These are phyloP conservation scores for Scytalopus superciliaris DNA, from an alignment of 2,113 vertebrate genomes.

Conservation along the genomic window DNA sequence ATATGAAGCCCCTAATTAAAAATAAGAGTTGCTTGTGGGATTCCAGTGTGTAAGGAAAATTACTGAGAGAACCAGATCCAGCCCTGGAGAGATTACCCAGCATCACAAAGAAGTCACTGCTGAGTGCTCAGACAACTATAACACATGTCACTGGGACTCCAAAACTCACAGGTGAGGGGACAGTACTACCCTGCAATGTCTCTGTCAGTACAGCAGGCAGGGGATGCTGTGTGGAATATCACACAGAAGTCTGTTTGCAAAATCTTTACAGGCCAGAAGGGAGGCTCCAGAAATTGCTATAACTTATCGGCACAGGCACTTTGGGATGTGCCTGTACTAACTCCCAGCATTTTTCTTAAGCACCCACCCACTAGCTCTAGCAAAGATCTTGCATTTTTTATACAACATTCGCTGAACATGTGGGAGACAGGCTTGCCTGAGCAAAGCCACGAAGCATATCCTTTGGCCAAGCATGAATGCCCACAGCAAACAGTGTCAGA, in stretches of 20 bases:
- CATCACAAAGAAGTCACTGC: background rate
- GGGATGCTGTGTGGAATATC: background rate
- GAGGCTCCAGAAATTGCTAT: background rate
- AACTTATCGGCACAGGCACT: background rate
- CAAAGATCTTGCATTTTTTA: background rate
- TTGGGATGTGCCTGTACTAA: background rate
- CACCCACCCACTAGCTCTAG: background rate
- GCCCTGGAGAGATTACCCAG: slow-evolving; percentile 20
- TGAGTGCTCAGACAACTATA: background rate
- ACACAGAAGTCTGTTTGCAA: background rate
- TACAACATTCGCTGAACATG: fast-evolving
- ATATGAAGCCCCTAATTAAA: slow-evolving; percentile 11
- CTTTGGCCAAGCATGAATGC: background rate
- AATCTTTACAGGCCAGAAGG: background rate
- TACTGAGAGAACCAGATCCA: background rate
- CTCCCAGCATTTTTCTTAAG: background rate
- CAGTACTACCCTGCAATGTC: background rate
- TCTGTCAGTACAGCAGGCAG: background rate
- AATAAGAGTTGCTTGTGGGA: background rate
- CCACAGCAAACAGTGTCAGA: background rate
- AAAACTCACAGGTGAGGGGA: background rate
- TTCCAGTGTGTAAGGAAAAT: background rate
- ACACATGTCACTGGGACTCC: slow-evolving; percentile 10
- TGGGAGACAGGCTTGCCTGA: background rate
- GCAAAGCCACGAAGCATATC: background rate